These are phyloP conservation scores for Phaetusa simplex DNA, from an alignment of 2,113 vertebrate genomes.

Conservation along the genomic window DNA sequence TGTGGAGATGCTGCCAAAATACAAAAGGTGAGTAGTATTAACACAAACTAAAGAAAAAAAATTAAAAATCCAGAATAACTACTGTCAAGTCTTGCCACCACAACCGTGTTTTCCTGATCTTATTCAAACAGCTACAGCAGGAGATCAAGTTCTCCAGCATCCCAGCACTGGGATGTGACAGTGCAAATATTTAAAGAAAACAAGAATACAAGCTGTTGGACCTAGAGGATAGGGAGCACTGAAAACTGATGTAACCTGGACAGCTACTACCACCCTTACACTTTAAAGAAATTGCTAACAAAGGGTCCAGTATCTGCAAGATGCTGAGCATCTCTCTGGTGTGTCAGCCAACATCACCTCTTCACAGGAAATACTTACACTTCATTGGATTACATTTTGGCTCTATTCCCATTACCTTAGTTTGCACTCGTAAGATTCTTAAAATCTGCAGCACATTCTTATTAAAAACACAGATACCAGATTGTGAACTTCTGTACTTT, in stretches of 20 bases:
- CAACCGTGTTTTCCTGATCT: background rate
- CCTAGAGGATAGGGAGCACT: background rate
- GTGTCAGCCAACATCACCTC: background rate
- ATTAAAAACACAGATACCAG: slow-evolving; percentile 8
- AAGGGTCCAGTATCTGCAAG: background rate
- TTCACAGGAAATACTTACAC: background rate
- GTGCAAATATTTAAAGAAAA: background rate
- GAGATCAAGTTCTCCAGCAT: background rate
- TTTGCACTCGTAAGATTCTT: background rate
- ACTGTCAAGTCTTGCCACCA: background rate
- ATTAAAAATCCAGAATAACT: background rate
- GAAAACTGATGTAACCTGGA: background rate
- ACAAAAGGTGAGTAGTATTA: background rate
- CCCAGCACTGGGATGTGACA: background rate
- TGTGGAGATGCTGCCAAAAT: too few relatives aligned
- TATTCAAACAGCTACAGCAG: background rate
- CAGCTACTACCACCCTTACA: background rate
- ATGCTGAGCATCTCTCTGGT: background rate
- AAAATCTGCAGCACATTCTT: background rate
- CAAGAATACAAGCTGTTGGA: background rate
- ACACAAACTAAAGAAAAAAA: background rate
- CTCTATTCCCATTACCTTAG: slow-evolving; percentile 1
- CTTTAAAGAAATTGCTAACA: background rate
- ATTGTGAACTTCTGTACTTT: slow-evolving; percentile 50
- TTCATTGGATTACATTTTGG: background rate